Conservation (phyloP, 1,140 invertebrate species). For the Drosophila persimilis region DNA sequence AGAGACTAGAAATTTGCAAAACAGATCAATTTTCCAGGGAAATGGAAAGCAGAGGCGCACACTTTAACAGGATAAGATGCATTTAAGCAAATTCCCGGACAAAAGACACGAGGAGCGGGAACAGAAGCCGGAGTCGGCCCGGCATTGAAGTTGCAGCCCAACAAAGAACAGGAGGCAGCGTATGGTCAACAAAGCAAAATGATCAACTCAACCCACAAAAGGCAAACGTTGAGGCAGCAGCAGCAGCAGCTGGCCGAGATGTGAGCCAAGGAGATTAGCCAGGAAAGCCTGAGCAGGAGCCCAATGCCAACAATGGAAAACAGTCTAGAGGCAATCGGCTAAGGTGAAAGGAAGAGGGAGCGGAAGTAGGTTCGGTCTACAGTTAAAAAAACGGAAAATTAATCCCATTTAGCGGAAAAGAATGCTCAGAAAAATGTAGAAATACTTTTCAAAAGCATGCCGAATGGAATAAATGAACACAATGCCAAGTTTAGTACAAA, state of each 20-base stretch:
- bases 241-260: conserved; percentile 50
- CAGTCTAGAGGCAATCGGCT: background rate
- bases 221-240: conserved; percentile 50
- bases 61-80: conserved; percentile 64
- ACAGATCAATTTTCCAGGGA: conserved; percentile 70
- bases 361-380: conserved; percentile 27
- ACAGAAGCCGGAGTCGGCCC: conserved; percentile 12
- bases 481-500: conserved; percentile 52
- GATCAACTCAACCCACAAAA: conserved; percentile 67
- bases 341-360: conserved; percentile 1
- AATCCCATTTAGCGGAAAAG: conserved; percentile 63
- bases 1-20: conserved; percentile 58
- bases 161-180: background rate
- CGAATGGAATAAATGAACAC: conserved; percentile 56
- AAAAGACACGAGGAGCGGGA: conserved; percentile 24
- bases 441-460: conserved; percentile 22
- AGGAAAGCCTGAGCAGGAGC: conserved; percentile 23
- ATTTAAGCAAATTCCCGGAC: conserved; percentile 42
- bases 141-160: conserved; percentile 36
- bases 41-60: conserved; percentile 37
- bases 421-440: conserved; percentile 14
- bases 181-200: conserved; percentile 39
- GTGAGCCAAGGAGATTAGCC: conserved; percentile 46
- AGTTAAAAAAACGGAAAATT: conserved; percentile 31
- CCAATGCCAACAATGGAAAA: background rate